phyloP scores from a whole-genome alignment of 2,888 invertebrate species.

The Drosophila paucipuncta region DNA sequence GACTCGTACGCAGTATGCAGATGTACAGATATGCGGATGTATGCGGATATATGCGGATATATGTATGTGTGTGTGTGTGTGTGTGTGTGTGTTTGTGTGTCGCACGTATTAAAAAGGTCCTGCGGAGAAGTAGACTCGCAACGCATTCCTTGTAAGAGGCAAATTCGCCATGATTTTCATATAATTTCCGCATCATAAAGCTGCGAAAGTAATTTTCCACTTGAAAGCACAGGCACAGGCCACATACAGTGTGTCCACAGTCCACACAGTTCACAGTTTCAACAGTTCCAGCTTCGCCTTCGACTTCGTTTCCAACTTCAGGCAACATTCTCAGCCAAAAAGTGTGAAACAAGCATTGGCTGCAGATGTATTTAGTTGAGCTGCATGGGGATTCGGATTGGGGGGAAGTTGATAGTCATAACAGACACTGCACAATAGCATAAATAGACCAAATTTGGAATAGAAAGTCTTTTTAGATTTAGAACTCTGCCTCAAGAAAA shows the following conservation, averaged over 20 bases:
- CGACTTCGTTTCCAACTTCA: background rate
- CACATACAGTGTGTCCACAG: conserved; percentile 20
- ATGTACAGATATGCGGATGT: conserved; percentile 22
- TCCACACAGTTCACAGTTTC: conserved; percentile 21
- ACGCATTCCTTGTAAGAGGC: conserved; percentile 77
- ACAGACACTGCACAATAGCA: conserved; percentile 4
- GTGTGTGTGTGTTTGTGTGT: background rate
- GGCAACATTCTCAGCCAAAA: conserved; percentile 30
- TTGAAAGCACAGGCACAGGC: conserved; percentile 79
- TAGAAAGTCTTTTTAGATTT: no score
- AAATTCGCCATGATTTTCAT: conserved; percentile 84
- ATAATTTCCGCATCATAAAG: conserved; percentile 85
- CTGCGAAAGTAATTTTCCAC: conserved; percentile 85
- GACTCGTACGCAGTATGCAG: conserved; percentile 51
- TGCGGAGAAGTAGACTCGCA: conserved; percentile 16
- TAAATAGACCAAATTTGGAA: background rate
- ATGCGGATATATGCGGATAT: conserved; percentile 11
- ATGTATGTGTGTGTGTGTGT: conserved; percentile 2
- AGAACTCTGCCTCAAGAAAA: no score
- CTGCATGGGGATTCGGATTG: background rate
- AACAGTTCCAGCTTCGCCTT: background rate
- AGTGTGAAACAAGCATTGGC: conserved; percentile 45
- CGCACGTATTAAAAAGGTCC: conserved; percentile 40
- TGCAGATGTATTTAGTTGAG: conserved; percentile 14
- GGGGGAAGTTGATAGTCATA: background rate